Evolutionary conservation across 2,888 invertebrate species (phyloP).

Genomic region (Lingula anatina): DNA sequence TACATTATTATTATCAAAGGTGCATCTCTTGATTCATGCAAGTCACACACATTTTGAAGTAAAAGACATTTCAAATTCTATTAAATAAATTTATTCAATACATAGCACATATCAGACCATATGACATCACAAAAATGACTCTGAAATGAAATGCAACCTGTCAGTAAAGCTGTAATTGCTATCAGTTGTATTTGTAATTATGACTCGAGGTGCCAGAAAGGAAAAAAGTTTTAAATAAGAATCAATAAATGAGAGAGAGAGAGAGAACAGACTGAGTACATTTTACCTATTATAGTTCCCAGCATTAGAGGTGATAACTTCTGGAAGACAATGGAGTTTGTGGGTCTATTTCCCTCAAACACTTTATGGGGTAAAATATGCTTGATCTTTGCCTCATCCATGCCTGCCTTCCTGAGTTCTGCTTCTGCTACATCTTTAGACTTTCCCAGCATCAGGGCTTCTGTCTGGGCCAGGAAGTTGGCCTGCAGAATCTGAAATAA

Average conservation of each 20-base stretch:
- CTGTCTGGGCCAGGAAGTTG: slow-evolving; percentile 98
- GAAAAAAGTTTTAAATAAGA: no score
- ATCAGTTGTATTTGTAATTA: no score
- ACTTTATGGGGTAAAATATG: slow-evolving; percentile 91
- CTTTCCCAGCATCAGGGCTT: slow-evolving; percentile 89
- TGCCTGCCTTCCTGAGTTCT: slow-evolving; percentile 76
- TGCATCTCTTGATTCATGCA: no score
- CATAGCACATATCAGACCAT: neutral
- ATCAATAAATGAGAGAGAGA: no score
- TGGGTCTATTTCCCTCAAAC: slow-evolving; percentile 94
- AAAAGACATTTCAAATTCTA: no score
- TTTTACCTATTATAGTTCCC: slow-evolving; percentile 82
- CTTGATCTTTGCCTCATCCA: slow-evolving; percentile 66
- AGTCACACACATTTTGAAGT: no score
- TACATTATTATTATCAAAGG: no score
- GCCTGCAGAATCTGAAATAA: slow-evolving; percentile 72
- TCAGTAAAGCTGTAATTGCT: no score
- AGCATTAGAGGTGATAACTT: slow-evolving; percentile 88
- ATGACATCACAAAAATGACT: no score
- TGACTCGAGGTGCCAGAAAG: no score
- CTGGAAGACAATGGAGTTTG: slow-evolving; percentile 90
- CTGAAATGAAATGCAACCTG: no score
- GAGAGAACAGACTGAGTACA: no score
- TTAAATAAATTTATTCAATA: neutral
- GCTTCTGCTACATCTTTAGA: slow-evolving; percentile 64